Evolutionary conservation across 2,888 invertebrate species (phyloP).

Genomic region (Serripes groenlandicus): DNA sequence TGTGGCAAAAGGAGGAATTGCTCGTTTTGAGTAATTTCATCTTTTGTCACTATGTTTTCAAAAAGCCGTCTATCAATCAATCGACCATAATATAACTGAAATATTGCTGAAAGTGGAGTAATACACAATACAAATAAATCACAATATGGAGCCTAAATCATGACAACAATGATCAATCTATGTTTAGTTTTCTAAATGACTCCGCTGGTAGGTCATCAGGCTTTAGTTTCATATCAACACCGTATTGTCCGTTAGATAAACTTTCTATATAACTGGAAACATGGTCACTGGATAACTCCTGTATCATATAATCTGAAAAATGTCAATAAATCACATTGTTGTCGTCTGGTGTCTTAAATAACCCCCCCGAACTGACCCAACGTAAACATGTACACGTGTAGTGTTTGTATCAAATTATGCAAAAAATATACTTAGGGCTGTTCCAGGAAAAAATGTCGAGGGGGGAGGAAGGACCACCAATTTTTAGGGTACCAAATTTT

Average conservation of each 20-base stretch:
- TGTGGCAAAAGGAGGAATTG: not conserved
- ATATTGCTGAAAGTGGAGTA: too few species aligned
- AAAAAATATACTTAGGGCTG: too few species aligned
- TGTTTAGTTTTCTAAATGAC: slow-evolving; percentile 56
- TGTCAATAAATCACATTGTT: not conserved
- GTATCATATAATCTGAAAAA: slow-evolving; percentile 28
- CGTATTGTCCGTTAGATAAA: slow-evolving; percentile 33
- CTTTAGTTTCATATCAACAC: slow-evolving; percentile 42
- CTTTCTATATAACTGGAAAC: slow-evolving; percentile 26
- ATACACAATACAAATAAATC: too few species aligned
- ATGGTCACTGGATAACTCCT: slow-evolving; percentile 25
- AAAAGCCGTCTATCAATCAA: too few species aligned
- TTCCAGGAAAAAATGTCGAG: too few species aligned
- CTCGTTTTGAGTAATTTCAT: not conserved
- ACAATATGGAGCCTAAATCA: too few species aligned
- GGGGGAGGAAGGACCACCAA: too few species aligned
- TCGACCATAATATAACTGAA: too few species aligned
- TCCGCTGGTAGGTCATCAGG: slow-evolving; percentile 38
- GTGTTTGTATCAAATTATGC: too few species aligned
- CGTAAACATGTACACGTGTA: too few species aligned
- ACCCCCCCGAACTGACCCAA: not conserved
- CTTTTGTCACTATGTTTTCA: too few species aligned
- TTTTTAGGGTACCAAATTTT: too few species aligned
- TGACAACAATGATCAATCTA: slow-evolving; percentile 34
- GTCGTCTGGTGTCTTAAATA: not conserved